These are phyloP conservation scores for Prenolepis imparis DNA, from an alignment of 2,888 invertebrate species.

Conservation along the genomic window DNA sequence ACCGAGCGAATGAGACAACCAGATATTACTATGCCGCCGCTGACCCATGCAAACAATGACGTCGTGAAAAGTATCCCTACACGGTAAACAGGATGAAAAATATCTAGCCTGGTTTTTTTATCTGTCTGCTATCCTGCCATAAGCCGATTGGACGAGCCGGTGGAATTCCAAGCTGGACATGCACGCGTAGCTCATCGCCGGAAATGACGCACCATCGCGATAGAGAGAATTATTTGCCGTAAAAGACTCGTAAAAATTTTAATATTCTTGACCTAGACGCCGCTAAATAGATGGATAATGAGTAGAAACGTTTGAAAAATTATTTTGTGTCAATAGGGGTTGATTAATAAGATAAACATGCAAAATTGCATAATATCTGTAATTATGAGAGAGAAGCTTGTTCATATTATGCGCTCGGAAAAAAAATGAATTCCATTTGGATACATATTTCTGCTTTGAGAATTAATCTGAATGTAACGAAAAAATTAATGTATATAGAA, in stretches of 20 bases:
- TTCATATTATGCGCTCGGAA: neutral
- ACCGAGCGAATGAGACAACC: constrained; percentile 53
- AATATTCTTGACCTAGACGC: neutral
- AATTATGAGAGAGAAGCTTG: constrained; percentile 16
- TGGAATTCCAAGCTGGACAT: constrained; percentile 68
- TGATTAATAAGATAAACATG: neutral
- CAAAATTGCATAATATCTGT: neutral
- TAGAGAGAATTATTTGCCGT: constrained; percentile 13
- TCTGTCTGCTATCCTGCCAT: constrained; percentile 64
- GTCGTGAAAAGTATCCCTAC: constrained; percentile 67
- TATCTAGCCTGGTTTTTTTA: constrained; percentile 59
- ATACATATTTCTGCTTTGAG: constrained; percentile 7
- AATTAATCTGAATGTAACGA: neutral
- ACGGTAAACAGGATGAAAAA: constrained; percentile 74
- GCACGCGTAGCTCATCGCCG: constrained; percentile 61
- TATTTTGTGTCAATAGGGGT: neutral
- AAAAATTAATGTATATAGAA: neutral
- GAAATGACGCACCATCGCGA: constrained; percentile 42
- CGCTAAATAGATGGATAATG: neutral
- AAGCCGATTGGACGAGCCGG: constrained; percentile 72
- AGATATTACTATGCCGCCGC: constrained; percentile 71
- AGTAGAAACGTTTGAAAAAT: neutral
- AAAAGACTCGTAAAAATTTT: constrained; percentile 24
- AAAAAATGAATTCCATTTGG: neutral
- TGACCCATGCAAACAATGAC: constrained; percentile 76